Base-by-base conservation (phyloP, 2,888 invertebrate genomes). In the Flabesymbios commensalis region DNA sequence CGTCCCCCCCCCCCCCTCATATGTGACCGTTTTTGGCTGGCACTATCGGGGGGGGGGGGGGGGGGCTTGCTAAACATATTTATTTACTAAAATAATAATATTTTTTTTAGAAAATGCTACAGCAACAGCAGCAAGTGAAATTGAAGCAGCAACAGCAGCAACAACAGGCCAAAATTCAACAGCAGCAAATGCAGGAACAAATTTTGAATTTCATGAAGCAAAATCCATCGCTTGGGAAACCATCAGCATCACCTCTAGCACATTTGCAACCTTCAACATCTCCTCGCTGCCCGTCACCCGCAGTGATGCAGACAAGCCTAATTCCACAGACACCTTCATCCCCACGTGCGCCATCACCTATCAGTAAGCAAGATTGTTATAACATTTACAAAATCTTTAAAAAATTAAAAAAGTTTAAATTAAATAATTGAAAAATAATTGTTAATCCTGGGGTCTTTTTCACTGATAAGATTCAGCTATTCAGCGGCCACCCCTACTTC, bases 111-210 rank as follows among this genome's bases (percentile, higher is more conserved):
- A n/a, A n/a, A n/a, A n/a, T n/a, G n/a, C n/a, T n/a, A n/a, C n/a
- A n/a, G n/a, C n/a, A n/a, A n/a, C 64, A 56, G 24, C 63, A 67
- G 54, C 67, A 65, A 45, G 26, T 28, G 14, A 22, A 49, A 29
- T 10, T 26, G 4, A 67, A 55, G 33, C 65, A 63, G 36, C 67
- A 68, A 51, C 66, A 65, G 33, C 72, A 83, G 81, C 66, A 64
- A 42, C 70, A 65, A 36, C 66, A 59, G 70, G 85, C 91, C 58
- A 74, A 85, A 75, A 90, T 90, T 83, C 89, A 89, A 54, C 59
- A 47, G 33, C 56, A 61, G 52, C 58, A 57, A 41, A 47, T 48
- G 14, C 65, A 61, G 24, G 77, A 78, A 54, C 74, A 75, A 39
- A 74, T 78, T 52, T 67, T 74, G 57, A 77, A 71, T 61, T 74